phyloP scores from a whole-genome alignment of 2,113 vertebrate genomes.

The Rhombomys opimus region DNA sequence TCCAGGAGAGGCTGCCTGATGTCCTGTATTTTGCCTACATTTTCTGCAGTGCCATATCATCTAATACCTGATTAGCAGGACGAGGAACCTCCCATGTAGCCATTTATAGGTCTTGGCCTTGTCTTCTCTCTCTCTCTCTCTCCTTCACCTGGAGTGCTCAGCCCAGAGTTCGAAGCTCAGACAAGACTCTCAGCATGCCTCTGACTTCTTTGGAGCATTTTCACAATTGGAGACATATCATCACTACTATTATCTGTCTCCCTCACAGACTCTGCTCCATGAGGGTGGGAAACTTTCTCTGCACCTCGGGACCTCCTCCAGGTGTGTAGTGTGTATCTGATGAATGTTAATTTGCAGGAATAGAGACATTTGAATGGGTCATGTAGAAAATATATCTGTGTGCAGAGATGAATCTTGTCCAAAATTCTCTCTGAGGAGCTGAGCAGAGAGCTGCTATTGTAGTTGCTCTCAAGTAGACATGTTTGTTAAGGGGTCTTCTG shows the following conservation, averaged over 20 bases:
- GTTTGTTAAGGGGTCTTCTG: conserved; percentile 24
- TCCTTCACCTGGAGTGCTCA: not conserved
- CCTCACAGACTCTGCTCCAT: not conserved
- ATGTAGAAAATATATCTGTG: not conserved
- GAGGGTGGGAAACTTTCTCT: not conserved
- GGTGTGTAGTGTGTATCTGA: not conserved
- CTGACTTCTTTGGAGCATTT: not conserved
- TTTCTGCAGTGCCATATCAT: not conserved
- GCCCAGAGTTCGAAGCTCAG: not conserved
- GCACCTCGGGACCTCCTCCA: not conserved
- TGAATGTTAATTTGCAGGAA: conserved; percentile 42
- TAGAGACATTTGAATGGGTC: conserved; percentile 24
- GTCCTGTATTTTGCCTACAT: not conserved
- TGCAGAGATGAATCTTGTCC: conserved; percentile 43
- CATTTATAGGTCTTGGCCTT: not conserved
- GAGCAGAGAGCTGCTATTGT: conserved; percentile 8
- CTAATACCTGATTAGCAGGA: not conserved
- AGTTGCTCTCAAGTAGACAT: not conserved
- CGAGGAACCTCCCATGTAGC: not conserved
- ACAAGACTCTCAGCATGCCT: not conserved
- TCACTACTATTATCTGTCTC: not conserved
- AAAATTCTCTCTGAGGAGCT: conserved; percentile 33
- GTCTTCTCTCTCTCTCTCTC: not conserved
- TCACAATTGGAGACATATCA: not conserved
- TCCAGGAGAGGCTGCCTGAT: not conserved